These are phyloP conservation scores for Actinia tenebrosa DNA, from an alignment of 64 coral and sea anemone species.

Conservation along the genomic window DNA sequence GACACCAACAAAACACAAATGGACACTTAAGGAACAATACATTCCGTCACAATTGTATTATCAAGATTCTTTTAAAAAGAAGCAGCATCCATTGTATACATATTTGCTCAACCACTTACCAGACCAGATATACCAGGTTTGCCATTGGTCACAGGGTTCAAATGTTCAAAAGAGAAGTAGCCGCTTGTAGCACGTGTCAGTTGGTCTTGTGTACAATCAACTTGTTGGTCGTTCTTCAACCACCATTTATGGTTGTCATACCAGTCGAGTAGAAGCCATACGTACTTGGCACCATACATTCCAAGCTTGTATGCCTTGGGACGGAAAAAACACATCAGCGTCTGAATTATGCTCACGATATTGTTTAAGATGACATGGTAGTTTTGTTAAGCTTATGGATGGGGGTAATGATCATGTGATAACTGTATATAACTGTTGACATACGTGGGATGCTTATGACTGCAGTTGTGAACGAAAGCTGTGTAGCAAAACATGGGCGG, in stretches of 20 bases:
- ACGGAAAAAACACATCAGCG: background rate
- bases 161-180: constrained; percentile 54
- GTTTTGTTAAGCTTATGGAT: too few species aligned
- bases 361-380: too few species aligned
- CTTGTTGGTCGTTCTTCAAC: background rate
- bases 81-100: background rate
- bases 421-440: too few species aligned
- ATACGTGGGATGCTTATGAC: too few species aligned
- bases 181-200: constrained; percentile 27
- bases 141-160: constrained; percentile 16
- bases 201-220: constrained; percentile 43
- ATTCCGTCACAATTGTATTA: too few species aligned
- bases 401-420: too few species aligned
- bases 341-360: background rate
- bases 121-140: constrained; percentile 32
- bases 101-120: constrained; percentile 21
- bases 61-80: too few species aligned
- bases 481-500: too few species aligned
- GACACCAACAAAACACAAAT: too few species aligned
- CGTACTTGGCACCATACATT: constrained; percentile 44
- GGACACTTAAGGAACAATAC: too few species aligned
- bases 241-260: constrained; percentile 50
- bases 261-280: constrained; percentile 57
- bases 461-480: too few species aligned
- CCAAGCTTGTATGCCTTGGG: constrained; percentile 55